phyloP scores from a whole-genome alignment of 2,113 vertebrate genomes.

The Gila orcuttii region DNA sequence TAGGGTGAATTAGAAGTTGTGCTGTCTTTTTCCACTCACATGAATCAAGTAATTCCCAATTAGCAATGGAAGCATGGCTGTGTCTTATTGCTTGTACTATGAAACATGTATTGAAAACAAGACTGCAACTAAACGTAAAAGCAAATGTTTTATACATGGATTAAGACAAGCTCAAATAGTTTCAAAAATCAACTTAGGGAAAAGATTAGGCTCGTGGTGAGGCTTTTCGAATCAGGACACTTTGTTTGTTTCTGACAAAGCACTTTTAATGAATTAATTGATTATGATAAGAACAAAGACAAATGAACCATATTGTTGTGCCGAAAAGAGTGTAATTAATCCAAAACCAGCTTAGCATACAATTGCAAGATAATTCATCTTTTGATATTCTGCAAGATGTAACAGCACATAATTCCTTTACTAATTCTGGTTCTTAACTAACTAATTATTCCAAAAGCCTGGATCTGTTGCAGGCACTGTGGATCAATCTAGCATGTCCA shows the following conservation, averaged over 20 bases:
- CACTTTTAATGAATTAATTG: slow-evolving; percentile 17
- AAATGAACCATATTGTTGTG: slow-evolving; percentile 57
- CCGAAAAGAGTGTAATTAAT: slow-evolving; percentile 51
- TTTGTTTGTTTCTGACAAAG: slow-evolving; percentile 15
- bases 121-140: slow-evolving; percentile 38
- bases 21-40: background rate
- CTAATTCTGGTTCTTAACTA: slow-evolving; percentile 56
- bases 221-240: slow-evolving; percentile 17
- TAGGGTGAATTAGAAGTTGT: background rate
- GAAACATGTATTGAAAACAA: slow-evolving; percentile 49
- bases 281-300: slow-evolving; percentile 6
- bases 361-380: slow-evolving; percentile 64
- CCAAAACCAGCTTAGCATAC: slow-evolving; percentile 75
- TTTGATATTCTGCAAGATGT: slow-evolving; percentile 55
- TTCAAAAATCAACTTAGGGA: background rate
- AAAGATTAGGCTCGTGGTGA: too few species aligned
- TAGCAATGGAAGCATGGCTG: slow-evolving; percentile 66
- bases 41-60: slow-evolving; percentile 61
- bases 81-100: slow-evolving; percentile 54
- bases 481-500: slow-evolving; percentile 83
- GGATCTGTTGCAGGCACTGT: slow-evolving; percentile 72
- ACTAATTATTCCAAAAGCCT: slow-evolving; percentile 60
- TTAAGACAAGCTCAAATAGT: slow-evolving; percentile 61
- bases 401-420: slow-evolving; percentile 51
- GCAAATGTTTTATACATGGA: slow-evolving; percentile 67